Conservation (phyloP, 2,888 invertebrate genomes). For the Agriopis marginaria region DNA sequence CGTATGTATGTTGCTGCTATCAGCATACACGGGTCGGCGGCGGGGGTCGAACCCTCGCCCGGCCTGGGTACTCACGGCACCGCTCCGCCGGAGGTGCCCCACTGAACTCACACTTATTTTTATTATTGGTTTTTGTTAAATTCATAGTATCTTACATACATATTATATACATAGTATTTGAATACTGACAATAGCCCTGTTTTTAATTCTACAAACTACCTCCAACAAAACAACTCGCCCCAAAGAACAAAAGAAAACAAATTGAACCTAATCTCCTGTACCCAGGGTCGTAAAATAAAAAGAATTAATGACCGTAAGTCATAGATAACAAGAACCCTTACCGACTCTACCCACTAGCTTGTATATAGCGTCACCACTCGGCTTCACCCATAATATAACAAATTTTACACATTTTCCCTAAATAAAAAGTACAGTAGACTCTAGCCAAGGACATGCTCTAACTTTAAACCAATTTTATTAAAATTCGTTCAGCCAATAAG, state of each 20-base stretch:
- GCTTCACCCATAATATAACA: neutral
- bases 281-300: constrained; percentile 39
- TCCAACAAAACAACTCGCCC: constrained; percentile 24
- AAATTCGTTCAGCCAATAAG: neutral
- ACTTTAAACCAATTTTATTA: neutral
- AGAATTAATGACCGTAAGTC: constrained; percentile 46
- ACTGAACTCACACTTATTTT: too few relatives aligned
- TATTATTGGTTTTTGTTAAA: too few relatives aligned
- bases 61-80: too few relatives aligned
- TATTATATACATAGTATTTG: too few relatives aligned
- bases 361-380: neutral
- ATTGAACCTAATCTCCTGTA: constrained; percentile 32
- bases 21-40: too few relatives aligned
- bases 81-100: too few relatives aligned
- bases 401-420: neutral
- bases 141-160: too few relatives aligned
- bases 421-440: neutral
- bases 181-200: neutral
- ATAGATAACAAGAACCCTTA: constrained; percentile 38
- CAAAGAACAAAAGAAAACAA: constrained; percentile 41
- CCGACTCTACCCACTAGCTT: neutral
- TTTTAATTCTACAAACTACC: constrained; percentile 9
- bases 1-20: too few relatives aligned
- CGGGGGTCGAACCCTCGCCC: too few relatives aligned
- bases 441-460: neutral